phyloP scores from a whole-genome alignment of 2,797 vertebrate species.

The Delichon dasypus region DNA sequence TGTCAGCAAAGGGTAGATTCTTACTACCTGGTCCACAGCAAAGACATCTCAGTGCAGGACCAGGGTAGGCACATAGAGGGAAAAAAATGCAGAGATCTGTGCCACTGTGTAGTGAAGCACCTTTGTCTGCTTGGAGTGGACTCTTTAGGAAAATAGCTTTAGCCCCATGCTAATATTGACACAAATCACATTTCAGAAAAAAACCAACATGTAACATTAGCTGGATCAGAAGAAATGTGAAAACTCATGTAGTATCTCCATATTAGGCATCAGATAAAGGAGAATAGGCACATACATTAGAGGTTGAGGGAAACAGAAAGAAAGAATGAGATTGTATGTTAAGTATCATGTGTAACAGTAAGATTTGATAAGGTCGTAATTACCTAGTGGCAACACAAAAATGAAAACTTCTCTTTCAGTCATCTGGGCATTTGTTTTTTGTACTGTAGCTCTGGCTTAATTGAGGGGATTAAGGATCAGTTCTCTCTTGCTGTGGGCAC shows the following conservation, averaged over 20 bases:
- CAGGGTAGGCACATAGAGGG: rapidly evolving
- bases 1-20: not conserved
- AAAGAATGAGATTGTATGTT: not conserved
- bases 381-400: not conserved
- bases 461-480: not conserved
- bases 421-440: not conserved
- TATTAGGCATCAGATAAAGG: not conserved
- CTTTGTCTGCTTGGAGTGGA: not conserved
- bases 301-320: not conserved
- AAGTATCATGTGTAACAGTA: not conserved
- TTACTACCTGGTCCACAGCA: not conserved
- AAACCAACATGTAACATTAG: not conserved
- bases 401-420: not conserved
- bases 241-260: not conserved
- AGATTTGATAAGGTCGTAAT: not conserved
- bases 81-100: not conserved
- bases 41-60: not conserved
- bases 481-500: not conserved
- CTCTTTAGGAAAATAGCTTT: not conserved
- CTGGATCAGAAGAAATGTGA: not conserved
- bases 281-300: not conserved
- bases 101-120: rapidly evolving
- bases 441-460: not conserved
- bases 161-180: not conserved
- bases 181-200: not conserved